Conservation (phyloP, 2,888 invertebrate species). For the Papilio demoleus region DNA sequence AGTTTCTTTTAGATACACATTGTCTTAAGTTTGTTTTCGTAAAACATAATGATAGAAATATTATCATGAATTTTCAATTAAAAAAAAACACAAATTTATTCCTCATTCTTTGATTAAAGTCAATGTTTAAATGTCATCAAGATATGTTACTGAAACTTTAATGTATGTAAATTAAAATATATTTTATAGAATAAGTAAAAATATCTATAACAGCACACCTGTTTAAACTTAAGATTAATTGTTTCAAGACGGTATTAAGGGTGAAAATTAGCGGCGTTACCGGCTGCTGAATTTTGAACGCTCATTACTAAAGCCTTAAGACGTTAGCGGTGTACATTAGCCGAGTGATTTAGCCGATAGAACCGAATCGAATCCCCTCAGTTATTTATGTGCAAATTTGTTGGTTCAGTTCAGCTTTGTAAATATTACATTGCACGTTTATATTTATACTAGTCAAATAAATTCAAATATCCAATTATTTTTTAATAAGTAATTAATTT, state of each 20-base stretch:
- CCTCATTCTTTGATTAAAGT: too few species aligned
- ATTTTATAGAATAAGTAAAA: too few species aligned
- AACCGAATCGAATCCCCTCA: slow-evolving; percentile 26
- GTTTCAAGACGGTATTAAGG: slow-evolving; percentile 20
- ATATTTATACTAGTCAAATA: neutral
- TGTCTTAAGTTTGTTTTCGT: too few species aligned
- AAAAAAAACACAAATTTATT: too few species aligned
- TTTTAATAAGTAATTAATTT: too few species aligned
- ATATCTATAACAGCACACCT: slow-evolving; percentile 1
- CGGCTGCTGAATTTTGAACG: slow-evolving; percentile 22
- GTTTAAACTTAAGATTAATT: slow-evolving; percentile 12
- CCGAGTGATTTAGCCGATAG: slow-evolving; percentile 32
- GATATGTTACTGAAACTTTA: too few species aligned
- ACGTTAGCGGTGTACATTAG: slow-evolving; percentile 33
- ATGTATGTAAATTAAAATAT: too few species aligned
- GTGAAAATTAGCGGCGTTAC: slow-evolving; percentile 18
- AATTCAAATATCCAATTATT: too few species aligned
- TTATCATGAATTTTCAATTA: too few species aligned
- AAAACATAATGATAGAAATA: too few species aligned
- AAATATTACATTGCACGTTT: neutral
- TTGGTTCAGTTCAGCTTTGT: slow-evolving; percentile 16
- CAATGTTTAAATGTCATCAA: too few species aligned
- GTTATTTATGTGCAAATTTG: slow-evolving; percentile 38
- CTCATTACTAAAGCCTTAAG: slow-evolving; percentile 23
- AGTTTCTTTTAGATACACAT: too few species aligned